A percentile compares a stretch with the other conserved stretches of the same genome.
phyloP scores from a whole-genome alignment of 2,888 invertebrate genomes.

The Cataglyphis livida region DNA sequence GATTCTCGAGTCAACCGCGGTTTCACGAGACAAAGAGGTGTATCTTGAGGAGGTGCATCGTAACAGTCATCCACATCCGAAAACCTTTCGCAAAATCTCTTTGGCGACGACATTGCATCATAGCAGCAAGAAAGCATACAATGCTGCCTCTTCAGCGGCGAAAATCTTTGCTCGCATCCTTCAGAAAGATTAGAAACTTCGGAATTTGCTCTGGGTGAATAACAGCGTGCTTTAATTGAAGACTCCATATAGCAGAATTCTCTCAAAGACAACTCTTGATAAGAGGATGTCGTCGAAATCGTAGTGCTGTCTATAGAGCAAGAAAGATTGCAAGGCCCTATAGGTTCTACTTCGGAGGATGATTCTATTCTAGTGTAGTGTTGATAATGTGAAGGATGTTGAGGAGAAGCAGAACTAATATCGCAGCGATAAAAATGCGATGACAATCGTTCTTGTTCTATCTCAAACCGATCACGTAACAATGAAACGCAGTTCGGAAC shows the following conservation, averaged over 20 bases:
- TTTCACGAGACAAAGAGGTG: slow-evolving; percentile 85
- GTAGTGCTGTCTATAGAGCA: slow-evolving; percentile 76
- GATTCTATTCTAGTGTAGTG: slow-evolving; percentile 52
- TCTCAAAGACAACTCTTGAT: slow-evolving; percentile 72
- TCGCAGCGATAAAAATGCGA: slow-evolving; percentile 75
- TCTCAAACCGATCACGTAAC: slow-evolving; percentile 73
- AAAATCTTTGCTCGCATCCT: slow-evolving; percentile 54
- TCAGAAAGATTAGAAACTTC: slow-evolving; percentile 60
- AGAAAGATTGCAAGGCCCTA: slow-evolving; percentile 74
- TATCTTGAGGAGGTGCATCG: slow-evolving; percentile 82
- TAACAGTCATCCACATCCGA: slow-evolving; percentile 65
- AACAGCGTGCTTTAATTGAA: slow-evolving; percentile 71
- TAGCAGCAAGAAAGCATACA: slow-evolving; percentile 78
- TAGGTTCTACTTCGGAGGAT: slow-evolving; percentile 64
- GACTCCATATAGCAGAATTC: slow-evolving; percentile 74
- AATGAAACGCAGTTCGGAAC: slow-evolving; percentile 67
- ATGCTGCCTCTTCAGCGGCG: slow-evolving; percentile 71
- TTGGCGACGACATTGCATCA: slow-evolving; percentile 72
- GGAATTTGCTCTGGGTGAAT: slow-evolving; percentile 76
- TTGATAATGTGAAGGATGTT: slow-evolving; percentile 51
- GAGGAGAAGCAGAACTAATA: slow-evolving; percentile 65
- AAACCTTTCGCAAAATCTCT: slow-evolving; percentile 75
- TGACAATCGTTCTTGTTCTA: slow-evolving; percentile 74
- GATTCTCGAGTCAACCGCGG: slow-evolving; percentile 74
- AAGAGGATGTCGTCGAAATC: slow-evolving; percentile 67